Evolutionary conservation across 2,113 vertebrate genomes (phyloP).

Genomic region (Reinhardtius hippoglossoides): DNA sequence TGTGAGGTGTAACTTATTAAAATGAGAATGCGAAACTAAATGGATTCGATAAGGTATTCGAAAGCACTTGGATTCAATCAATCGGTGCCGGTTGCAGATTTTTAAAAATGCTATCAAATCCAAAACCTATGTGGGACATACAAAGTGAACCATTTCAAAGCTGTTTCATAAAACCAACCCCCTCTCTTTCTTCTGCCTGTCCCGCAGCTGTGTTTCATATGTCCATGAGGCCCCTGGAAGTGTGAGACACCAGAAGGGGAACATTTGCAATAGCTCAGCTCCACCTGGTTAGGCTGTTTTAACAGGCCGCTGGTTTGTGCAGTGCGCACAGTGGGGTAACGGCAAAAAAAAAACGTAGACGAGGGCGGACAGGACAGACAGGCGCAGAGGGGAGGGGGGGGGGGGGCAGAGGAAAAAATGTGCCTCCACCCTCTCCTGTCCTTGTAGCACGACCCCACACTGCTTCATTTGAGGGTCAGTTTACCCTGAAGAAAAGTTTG

Average conservation of each 20-base stretch:
- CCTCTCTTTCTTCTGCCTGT: slow-evolving; percentile 61
- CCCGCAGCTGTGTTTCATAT: slow-evolving; percentile 80
- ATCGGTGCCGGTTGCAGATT: slow-evolving; percentile 8
- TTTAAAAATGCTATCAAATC: slow-evolving; percentile 19
- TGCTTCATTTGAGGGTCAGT: slow-evolving; percentile 76
- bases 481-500: slow-evolving; percentile 70
- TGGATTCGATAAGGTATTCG: neutral
- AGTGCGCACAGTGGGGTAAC: slow-evolving; percentile 61
- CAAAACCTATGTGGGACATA: slow-evolving; percentile 43
- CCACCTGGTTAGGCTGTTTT: slow-evolving; percentile 81
- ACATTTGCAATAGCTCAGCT: slow-evolving; percentile 80
- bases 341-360: slow-evolving; percentile 55
- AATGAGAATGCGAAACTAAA: neutral
- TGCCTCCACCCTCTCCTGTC: slow-evolving; percentile 36
- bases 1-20: neutral
- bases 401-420: slow-evolving; percentile 38
- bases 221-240: slow-evolving; percentile 75
- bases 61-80: slow-evolving; percentile 11
- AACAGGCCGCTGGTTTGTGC: slow-evolving; percentile 72
- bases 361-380: slow-evolving; percentile 49
- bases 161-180: slow-evolving; percentile 50
- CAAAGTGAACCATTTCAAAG: slow-evolving; percentile 62
- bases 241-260: slow-evolving; percentile 79
- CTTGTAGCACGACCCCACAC: slow-evolving; percentile 63
- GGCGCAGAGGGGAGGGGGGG: slow-evolving; percentile 9